phyloP scores from a whole-genome alignment of 2,113 vertebrate species.

The Sinocyclocheilus rhinocerous region DNA sequence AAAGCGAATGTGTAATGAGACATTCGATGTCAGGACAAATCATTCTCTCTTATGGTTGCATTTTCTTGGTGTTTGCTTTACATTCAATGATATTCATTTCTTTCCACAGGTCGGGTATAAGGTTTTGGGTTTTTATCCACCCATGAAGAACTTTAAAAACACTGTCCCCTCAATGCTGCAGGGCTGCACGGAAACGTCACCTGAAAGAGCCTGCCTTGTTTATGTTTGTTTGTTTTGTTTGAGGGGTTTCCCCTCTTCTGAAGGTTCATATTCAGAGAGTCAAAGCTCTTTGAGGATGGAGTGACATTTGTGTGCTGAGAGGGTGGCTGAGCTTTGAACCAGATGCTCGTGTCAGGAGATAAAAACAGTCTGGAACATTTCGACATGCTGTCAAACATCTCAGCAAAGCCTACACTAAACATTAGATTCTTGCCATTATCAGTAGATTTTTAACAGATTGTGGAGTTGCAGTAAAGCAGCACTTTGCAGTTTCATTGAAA shows the following conservation, averaged over 20 bases:
- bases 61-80: not conserved
- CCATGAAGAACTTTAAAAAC: not conserved
- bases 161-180: not conserved
- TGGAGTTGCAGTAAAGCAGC: not conserved
- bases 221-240: not conserved
- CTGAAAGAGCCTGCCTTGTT: not conserved
- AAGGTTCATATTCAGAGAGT: conserved; percentile 20
- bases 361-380: conserved; percentile 23
- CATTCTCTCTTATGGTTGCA: not conserved
- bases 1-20: not conserved
- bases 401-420: not conserved
- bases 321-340: conserved; percentile 47
- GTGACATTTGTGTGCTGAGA: conserved; percentile 46
- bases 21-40: not conserved
- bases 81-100: not conserved
- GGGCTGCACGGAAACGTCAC: not conserved
- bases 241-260: conserved; percentile 37
- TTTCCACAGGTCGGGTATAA: not conserved
- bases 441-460: not conserved
- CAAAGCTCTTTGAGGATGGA: conserved; percentile 38
- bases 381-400: conserved; percentile 6
- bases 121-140: not conserved
- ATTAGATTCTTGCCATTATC: not conserved
- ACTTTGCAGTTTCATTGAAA: conserved; percentile 12
- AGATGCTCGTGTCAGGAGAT: conserved; percentile 35